phyloP scores from a whole-genome alignment of 2,888 invertebrate genomes.

The Eupithecia dodoneata region DNA sequence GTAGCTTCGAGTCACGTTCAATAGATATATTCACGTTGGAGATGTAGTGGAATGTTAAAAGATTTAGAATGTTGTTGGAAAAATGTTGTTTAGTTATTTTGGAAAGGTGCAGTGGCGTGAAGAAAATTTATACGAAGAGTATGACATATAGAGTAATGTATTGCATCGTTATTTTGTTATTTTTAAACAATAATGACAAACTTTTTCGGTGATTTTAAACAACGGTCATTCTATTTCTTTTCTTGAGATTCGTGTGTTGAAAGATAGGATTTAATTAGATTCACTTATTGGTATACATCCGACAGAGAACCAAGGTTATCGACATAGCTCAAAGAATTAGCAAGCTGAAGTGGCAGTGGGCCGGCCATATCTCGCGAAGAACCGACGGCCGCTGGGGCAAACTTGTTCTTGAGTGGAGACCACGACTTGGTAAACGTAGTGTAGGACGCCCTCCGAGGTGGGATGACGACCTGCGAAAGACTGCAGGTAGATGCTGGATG shows the following conservation, averaged over 20 bases:
- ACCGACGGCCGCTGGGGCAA: too few relatives aligned
- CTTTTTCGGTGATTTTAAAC: not conserved
- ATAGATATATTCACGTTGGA: slow-evolving; percentile 30
- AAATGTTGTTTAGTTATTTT: slow-evolving; percentile 40
- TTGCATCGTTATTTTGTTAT: slow-evolving; percentile 6
- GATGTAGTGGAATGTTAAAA: slow-evolving; percentile 32
- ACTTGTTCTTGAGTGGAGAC: too few relatives aligned
- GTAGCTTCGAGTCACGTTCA: slow-evolving; percentile 29
- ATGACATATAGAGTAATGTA: slow-evolving; percentile 4
- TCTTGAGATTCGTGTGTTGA: not conserved
- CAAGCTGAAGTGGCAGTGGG: too few relatives aligned
- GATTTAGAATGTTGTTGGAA: slow-evolving; percentile 26
- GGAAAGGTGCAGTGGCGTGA: slow-evolving; percentile 11
- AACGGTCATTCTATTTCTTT: not conserved
- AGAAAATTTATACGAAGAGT: slow-evolving; percentile 7
- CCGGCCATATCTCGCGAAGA: too few relatives aligned
- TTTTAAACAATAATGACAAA: not conserved
- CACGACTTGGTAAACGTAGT: too few relatives aligned
- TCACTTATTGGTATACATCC: too few relatives aligned
- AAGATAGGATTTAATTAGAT: not conserved
- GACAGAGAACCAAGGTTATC: too few relatives aligned
- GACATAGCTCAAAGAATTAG: too few relatives aligned
- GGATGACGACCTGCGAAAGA: too few relatives aligned
- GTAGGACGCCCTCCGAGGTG: too few relatives aligned
- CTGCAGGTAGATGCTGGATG: too few relatives aligned